Evolutionary conservation across 2,888 invertebrate genomes (phyloP).

Genomic region (Ectemnius lituratus): DNA sequence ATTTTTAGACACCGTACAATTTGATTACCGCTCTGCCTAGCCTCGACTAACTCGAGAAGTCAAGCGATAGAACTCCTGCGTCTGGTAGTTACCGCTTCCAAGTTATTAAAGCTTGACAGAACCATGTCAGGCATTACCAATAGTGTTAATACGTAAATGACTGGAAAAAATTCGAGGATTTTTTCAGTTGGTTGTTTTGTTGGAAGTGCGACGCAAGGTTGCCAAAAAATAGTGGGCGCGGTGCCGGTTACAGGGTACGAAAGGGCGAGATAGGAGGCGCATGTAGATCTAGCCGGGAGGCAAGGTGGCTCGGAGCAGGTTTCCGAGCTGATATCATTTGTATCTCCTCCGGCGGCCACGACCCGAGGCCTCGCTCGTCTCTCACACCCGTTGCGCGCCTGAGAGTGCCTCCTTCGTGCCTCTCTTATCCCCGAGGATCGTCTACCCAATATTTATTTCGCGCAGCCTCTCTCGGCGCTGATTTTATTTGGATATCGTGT

Average conservation of each 20-base stretch:
- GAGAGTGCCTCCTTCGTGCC: conserved; percentile 29
- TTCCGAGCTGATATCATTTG: conserved; percentile 64
- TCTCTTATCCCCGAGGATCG: conserved; percentile 56
- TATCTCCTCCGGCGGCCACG: conserved; percentile 55
- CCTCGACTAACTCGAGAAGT: too few species aligned
- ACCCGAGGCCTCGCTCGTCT: conserved; percentile 39
- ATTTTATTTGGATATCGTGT: conserved; percentile 62
- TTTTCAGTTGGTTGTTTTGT: too few species aligned
- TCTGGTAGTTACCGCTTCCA: too few species aligned
- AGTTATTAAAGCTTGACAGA: too few species aligned
- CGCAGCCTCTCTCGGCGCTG: conserved; percentile 50
- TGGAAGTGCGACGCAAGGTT: too few species aligned
- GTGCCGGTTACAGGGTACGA: conserved; percentile 17
- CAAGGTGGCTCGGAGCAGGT: conserved; percentile 59
- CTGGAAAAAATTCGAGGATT: too few species aligned
- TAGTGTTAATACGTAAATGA: too few species aligned
- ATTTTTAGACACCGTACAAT: too few species aligned
- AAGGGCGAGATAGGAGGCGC: conserved; percentile 32
- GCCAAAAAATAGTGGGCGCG: too few species aligned
- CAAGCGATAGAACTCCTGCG: too few species aligned
- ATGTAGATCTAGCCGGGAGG: conserved; percentile 46
- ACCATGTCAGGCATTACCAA: too few species aligned
- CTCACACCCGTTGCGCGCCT: conserved; percentile 43
- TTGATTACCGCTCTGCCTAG: too few species aligned
- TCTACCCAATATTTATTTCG: conserved; percentile 63